A percentile compares a stretch with the other conserved stretches of the same genome.
Evolutionary conservation across 2,888 invertebrate genomes (phyloP).

Genomic region (Odiellus spinosus): DNA sequence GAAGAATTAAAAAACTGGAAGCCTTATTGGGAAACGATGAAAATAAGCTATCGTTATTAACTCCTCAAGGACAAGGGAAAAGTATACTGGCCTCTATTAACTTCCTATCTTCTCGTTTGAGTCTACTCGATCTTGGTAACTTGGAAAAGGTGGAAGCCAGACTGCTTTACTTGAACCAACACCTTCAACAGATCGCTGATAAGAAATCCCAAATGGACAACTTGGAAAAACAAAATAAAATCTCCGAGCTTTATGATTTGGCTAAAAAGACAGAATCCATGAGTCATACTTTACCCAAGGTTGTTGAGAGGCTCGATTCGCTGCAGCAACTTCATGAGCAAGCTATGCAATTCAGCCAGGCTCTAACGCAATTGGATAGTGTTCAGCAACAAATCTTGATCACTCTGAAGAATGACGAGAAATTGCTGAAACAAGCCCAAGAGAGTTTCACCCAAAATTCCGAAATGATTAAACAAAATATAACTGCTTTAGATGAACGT

Average conservation of each 20-base stretch:
- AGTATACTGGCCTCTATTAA: conserved; percentile 38
- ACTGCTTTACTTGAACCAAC: conserved; percentile 52
- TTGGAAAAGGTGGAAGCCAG: conserved; percentile 70
- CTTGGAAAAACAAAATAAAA: conserved; percentile 33
- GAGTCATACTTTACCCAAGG: conserved; percentile 56
- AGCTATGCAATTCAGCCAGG: conserved; percentile 72
- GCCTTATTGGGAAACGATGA: conserved; percentile 63
- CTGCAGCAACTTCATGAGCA: conserved; percentile 75
- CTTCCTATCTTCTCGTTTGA: conserved; percentile 57
- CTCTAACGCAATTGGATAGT: conserved; percentile 60
- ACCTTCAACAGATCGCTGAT: conserved; percentile 54
- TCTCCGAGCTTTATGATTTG: conserved; percentile 59
- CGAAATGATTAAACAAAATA: conserved; percentile 57
- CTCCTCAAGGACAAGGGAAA: neutral
- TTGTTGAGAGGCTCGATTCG: conserved; percentile 68
- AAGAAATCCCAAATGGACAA: conserved; percentile 40
- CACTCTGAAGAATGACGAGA: conserved; percentile 60
- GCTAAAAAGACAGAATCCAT: conserved; percentile 71
- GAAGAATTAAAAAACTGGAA: conserved; percentile 67
- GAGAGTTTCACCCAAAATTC: conserved; percentile 63
- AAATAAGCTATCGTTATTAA: conserved; percentile 43
- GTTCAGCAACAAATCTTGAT: conserved; percentile 53
- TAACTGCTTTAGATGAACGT: conserved; percentile 53
- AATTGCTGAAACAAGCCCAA: conserved; percentile 64
- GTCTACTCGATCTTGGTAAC: conserved; percentile 62